Conservation (phyloP, 2,888 invertebrate genomes). For the Eumerus sabulonum region DNA sequence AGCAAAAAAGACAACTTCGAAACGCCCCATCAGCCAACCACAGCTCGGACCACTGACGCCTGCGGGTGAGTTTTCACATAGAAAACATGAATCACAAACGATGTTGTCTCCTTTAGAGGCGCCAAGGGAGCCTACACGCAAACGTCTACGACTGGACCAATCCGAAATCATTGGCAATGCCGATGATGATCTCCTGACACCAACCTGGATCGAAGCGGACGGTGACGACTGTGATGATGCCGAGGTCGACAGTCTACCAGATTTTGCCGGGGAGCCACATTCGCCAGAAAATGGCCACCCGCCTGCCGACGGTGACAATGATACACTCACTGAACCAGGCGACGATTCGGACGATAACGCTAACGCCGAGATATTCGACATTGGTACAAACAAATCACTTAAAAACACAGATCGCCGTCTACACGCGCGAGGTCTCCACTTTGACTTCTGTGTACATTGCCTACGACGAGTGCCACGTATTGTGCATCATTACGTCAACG, state of each 20-base stretch:
- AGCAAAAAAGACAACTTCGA: constrained; percentile 58
- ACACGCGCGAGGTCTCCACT: constrained; percentile 55
- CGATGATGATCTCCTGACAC: constrained; percentile 70
- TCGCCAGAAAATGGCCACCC: constrained; percentile 6
- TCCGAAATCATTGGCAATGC: constrained; percentile 52
- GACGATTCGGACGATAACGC: constrained; percentile 27
- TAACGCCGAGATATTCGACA: constrained; percentile 23
- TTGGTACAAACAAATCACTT: constrained; percentile 50
- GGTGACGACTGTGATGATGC: constrained; percentile 59
- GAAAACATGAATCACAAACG: not conserved
- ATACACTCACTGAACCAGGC: not conserved
- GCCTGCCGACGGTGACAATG: constrained; percentile 11
- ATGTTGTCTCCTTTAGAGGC: constrained; percentile 22
- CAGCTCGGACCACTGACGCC: too few species aligned
- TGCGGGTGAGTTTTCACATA: constrained; percentile 32
- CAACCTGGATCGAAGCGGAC: constrained; percentile 70
- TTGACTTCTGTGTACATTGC: constrained; percentile 71
- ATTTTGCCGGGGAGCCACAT: constrained; percentile 68
- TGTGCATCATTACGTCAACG: constrained; percentile 72
- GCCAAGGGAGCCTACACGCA: constrained; percentile 46
- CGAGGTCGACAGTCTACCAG: constrained; percentile 48
- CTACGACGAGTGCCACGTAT: constrained; percentile 68
- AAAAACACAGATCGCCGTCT: constrained; percentile 69
- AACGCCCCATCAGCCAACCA: constrained; percentile 8
- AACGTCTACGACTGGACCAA: constrained; percentile 54